These are phyloP conservation scores for Merluccius polli DNA, from an alignment of 2,797 vertebrate species.

Conservation along the genomic window DNA sequence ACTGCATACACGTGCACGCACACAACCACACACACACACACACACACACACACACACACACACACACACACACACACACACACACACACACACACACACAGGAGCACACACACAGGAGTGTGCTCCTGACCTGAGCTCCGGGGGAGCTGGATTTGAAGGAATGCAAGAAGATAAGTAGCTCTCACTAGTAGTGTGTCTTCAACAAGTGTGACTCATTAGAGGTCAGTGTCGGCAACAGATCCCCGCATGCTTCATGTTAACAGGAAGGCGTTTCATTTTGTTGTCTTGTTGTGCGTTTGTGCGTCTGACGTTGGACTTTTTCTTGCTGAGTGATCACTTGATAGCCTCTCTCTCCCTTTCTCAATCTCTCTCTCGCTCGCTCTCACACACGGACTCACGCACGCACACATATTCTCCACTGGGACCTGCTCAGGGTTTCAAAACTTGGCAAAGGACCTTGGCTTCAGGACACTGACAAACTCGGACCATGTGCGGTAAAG, in stretches of 20 bases:
- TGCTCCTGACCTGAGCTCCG: not conserved
- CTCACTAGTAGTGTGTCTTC: constrained; percentile 1
- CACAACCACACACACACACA: constrained; percentile 28
- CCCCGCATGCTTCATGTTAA: not conserved
- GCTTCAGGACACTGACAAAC: constrained; percentile 41
- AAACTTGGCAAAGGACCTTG: constrained; percentile 32
- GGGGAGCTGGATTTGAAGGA: constrained; percentile 19
- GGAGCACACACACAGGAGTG: not conserved
- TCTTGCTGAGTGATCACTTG: not conserved
- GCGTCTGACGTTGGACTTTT: not conserved
- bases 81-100: constrained; percentile 3
- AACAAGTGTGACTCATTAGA: not conserved
- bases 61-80: constrained; percentile 10
- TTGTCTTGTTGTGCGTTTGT: not conserved
- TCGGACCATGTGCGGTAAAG: constrained; percentile 44
- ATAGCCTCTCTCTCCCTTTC: not conserved
- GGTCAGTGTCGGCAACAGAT: not conserved
- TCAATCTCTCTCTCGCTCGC: too few relatives aligned
- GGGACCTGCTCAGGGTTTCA: constrained; percentile 34
- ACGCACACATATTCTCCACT: constrained; percentile 15
- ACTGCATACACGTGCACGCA: not conserved
- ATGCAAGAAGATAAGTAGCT: constrained; percentile 28
- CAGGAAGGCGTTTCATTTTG: not conserved
- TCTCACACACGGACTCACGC: not conserved
- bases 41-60: constrained; percentile 28